These are phyloP conservation scores for Petroica traversi DNA, from an alignment of 2,113 vertebrate genomes.

Conservation along the genomic window DNA sequence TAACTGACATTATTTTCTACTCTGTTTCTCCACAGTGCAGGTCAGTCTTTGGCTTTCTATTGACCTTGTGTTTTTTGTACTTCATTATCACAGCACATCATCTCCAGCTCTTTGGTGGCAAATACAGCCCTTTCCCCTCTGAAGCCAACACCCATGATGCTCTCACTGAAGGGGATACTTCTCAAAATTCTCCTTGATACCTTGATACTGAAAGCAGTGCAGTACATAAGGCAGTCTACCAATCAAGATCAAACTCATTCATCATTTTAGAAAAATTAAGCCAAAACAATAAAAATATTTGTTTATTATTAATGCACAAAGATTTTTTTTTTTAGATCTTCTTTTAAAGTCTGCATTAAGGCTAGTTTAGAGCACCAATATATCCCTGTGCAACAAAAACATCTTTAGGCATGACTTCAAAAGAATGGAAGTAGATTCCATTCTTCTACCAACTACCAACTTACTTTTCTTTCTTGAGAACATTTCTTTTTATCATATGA, in stretches of 20 bases:
- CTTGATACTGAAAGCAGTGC: neutral
- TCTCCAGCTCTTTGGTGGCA: neutral
- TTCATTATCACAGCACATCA: neutral
- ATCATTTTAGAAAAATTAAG: neutral
- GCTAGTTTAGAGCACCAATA: neutral
- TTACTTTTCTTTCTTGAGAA: neutral
- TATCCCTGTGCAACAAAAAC: neutral
- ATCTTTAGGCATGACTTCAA: neutral
- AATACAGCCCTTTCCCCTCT: neutral
- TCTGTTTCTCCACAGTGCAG: neutral
- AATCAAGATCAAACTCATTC: neutral
- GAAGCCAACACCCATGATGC: neutral
- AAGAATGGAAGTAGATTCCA: neutral
- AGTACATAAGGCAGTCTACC: neutral
- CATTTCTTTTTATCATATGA: neutral
- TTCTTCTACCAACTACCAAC: neutral
- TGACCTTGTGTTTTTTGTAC: fast-evolving
- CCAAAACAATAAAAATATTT: neutral
- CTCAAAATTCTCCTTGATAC: neutral
- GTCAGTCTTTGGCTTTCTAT: neutral
- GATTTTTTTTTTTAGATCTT: fast-evolving
- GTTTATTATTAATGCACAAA: neutral
- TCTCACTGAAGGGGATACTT: fast-evolving
- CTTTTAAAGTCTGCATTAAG: neutral
- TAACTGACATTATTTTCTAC: neutral